Evolutionary conservation across 2,797 vertebrate genomes (phyloP), one percentile per base, ranked within the genome.

Genomic region (Acrossocheilus fasciatus): DNA sequence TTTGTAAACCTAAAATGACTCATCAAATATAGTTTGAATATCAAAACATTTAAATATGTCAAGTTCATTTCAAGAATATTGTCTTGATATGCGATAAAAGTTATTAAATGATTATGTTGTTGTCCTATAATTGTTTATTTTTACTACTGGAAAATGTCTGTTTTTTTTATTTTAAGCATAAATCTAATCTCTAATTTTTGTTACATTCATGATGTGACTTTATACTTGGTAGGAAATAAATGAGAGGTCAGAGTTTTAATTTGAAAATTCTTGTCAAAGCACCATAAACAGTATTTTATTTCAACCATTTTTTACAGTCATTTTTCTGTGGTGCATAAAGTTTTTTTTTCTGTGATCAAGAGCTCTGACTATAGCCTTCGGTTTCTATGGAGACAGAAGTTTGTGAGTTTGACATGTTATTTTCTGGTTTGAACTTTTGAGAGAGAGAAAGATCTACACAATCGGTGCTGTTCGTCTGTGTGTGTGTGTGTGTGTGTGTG

Each of bases 401-500:
- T 82, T 74, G 17, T 30, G 39, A 62, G 70, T 36, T 64, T 41
- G 39, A 39, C 57, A 62, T 41, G 18, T 73, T 83, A 59, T 83
- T 73, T 73, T 20, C 72, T 54, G 45, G 36, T 64, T 66, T 36
- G 23, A 54, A 45, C 34, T 2, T 50, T n/a, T 75, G 47, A 6
- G 45, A 34, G 45, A 75, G 73, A 75, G 3, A 10, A 17, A 57
- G 8, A 69, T 10, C 36, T 11, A 18, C 52, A 82, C 69, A 73
- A 82, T 82, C 30, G 15, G 23, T 72, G 64, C n/a, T 23, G 77
- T 62, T 23, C 9, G 20, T 26, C 2, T 4, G 12, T 15, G 45
- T 47, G 45, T 41, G n/a, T 20, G 69, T 72, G 69, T 72, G 92
- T 88, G 83, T 75, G 62, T 76, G 62, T 78, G 75, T 47, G 62